Evolutionary conservation across 1,140 invertebrate species (phyloP).

Genomic region (Amphibalanus amphitrite): DNA sequence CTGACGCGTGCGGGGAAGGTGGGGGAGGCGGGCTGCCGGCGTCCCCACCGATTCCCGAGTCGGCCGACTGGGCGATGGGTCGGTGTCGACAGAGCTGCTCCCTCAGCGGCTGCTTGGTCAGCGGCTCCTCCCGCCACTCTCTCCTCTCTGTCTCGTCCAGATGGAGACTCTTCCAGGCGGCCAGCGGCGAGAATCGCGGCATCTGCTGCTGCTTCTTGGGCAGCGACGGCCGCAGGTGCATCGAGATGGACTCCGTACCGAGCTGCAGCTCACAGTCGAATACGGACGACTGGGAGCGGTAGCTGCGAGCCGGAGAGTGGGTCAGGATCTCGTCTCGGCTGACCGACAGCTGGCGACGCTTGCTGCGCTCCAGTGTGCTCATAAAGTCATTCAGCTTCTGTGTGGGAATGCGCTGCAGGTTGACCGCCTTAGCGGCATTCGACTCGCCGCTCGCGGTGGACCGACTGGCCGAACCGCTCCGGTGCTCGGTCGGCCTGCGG

Average conservation of each 20-base stretch:
- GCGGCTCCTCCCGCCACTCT: not conserved
- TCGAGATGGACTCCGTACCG: constrained; percentile 30
- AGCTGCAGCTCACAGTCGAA: not conserved
- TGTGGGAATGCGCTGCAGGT: not conserved
- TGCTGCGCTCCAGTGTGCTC: not conserved
- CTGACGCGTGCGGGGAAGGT: too few species aligned
- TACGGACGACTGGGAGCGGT: not conserved
- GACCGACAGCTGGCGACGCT: not conserved
- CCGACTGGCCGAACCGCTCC: not conserved
- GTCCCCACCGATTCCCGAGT: not conserved
- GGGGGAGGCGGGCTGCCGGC: not conserved
- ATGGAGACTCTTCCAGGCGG: constrained; percentile 44
- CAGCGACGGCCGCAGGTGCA: constrained; percentile 52
- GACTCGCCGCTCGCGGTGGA: not conserved
- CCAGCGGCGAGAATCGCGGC: constrained; percentile 56
- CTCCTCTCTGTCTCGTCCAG: not conserved
- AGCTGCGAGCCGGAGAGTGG: not conserved
- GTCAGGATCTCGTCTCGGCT: not conserved
- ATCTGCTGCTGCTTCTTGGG: constrained; percentile 54
- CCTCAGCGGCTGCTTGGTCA: not conserved
- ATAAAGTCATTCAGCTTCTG: not conserved
- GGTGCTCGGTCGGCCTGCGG: not conserved
- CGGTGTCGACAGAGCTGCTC: not conserved
- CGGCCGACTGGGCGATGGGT: not conserved
- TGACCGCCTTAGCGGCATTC: not conserved